Evolutionary conservation across 2,888 invertebrate species (phyloP), one percentile per base, ranked within the genome.

Genomic region (Xestia xanthographa): DNA sequence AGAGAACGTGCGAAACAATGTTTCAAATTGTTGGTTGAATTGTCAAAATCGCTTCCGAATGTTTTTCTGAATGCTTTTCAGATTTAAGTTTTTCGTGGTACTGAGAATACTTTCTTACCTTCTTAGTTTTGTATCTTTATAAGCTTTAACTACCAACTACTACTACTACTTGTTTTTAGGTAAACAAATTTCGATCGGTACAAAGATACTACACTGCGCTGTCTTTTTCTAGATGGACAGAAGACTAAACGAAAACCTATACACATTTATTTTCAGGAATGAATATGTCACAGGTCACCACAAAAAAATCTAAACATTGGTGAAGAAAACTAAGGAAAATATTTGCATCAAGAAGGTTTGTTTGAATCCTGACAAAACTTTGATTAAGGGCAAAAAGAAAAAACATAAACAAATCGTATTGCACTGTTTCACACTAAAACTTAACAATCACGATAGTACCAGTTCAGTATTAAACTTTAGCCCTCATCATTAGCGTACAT

Each of bases 21-120:
- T 88, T 90, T 89, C 91, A 84, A 86, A 87, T 90, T 90, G 92
- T 92, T 90, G 92, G 90, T 85, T 82, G 87, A 83, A 73, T 77
- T 82, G 87, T 86, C 86, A 87, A 84, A 87, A 88, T 86, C 71
- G 75, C 66, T 76, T 48, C 66, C 56, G 83, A 88, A 87, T 86
- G 86, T 80, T 83, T 84, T 87, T 77, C 26, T 66, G 66, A 53
- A 56, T 22, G 53, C 50, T 77, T 77, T 83, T 69, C 29, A n/a
- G 29, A 75, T 56, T 41, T 45, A 70, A 81, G 62, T 73, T 73
- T 75, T 82, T 56, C 17, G 14, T 71, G 67, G 29, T 58, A 53
- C 41, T 66, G 17, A 14, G 60, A 45, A 34, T 45, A 53, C 11
- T 2, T 50, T 2, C 38, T 29, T 41, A 2, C 58, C 26, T 60